Evolutionary conservation across 2,797 vertebrate genomes (phyloP).

Genomic region (Austrolebias charrua): DNA sequence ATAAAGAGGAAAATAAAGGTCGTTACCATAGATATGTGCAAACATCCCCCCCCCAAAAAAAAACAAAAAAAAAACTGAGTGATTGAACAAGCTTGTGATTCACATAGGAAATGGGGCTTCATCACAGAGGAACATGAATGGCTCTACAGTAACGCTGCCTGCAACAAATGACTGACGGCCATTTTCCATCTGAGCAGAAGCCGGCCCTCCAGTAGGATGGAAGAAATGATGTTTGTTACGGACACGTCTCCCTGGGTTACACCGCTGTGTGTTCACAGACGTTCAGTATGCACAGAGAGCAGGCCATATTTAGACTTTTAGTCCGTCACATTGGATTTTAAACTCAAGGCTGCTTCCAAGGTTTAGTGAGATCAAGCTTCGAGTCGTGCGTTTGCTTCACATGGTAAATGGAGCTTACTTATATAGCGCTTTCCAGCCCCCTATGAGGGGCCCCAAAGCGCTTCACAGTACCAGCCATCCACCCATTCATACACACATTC

Average conservation of each 20-base stretch:
- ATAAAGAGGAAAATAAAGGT: slow-evolving; percentile 34
- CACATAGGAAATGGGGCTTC: slow-evolving; percentile 70
- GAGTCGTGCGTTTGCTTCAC: slow-evolving; percentile 55
- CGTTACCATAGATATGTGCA: slow-evolving; percentile 70
- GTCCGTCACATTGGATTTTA: background rate
- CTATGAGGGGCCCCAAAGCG: too few relatives aligned
- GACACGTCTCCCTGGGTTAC: slow-evolving; percentile 15
- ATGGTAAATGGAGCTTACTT: too few relatives aligned
- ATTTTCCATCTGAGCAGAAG: slow-evolving; percentile 44
- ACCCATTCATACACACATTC: too few relatives aligned
- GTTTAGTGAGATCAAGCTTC: slow-evolving; percentile 32
- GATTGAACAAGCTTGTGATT: slow-evolving; percentile 70
- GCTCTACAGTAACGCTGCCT: slow-evolving; percentile 36
- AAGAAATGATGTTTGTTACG: slow-evolving; percentile 45
- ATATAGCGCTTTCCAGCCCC: too few relatives aligned
- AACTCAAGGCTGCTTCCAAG: slow-evolving; percentile 14
- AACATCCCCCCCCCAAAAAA: slow-evolving; percentile 66
- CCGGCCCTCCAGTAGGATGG: slow-evolving; percentile 13
- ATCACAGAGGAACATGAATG: slow-evolving; percentile 49
- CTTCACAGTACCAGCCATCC: too few relatives aligned
- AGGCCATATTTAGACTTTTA: slow-evolving; percentile 25
- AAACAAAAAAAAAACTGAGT: slow-evolving; percentile 11
- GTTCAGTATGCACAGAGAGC: slow-evolving; percentile 11
- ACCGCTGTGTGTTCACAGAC: background rate
- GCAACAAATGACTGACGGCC: slow-evolving; percentile 37